phyloP scores from a whole-genome alignment of 1,140 invertebrate genomes.

The Atta colombica region DNA sequence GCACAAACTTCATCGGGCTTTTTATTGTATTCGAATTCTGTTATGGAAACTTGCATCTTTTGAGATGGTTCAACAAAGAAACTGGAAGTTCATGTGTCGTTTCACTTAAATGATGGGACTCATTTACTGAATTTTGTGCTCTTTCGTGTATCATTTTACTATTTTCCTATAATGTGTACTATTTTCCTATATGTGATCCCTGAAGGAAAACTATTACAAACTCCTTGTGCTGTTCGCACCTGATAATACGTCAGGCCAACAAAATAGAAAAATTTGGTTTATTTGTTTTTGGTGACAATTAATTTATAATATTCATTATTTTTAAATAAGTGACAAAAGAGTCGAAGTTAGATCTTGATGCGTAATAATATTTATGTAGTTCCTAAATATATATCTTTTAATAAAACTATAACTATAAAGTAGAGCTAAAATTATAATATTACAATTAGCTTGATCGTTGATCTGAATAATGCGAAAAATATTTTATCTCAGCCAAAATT shows the following conservation, averaged over 20 bases:
- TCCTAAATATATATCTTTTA: no score
- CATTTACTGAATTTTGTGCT: slow-evolving; percentile 39
- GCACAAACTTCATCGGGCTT: slow-evolving; percentile 59
- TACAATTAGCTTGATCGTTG: no score
- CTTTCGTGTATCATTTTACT: background rate
- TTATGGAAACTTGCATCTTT: slow-evolving; percentile 34
- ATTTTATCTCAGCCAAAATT: no score
- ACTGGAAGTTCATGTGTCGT: slow-evolving; percentile 31
- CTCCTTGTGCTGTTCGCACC: background rate
- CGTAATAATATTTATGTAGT: no score
- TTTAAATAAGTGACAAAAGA: no score
- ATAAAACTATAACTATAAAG: no score
- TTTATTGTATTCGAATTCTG: slow-evolving; percentile 67
- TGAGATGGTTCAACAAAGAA: background rate
- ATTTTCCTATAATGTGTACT: slow-evolving; percentile 60
- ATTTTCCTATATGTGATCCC: slow-evolving; percentile 62
- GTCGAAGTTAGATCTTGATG: no score
- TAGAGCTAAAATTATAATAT: no score
- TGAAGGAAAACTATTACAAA: background rate
- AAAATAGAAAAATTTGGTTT: background rate
- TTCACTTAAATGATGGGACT: slow-evolving; percentile 54
- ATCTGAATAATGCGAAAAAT: no score
- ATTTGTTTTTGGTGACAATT: background rate
- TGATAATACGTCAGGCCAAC: background rate
- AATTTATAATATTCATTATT: background rate